These are phyloP conservation scores for Bagarius yarrelli DNA, from an alignment of 2,113 vertebrate species.

Conservation along the genomic window DNA sequence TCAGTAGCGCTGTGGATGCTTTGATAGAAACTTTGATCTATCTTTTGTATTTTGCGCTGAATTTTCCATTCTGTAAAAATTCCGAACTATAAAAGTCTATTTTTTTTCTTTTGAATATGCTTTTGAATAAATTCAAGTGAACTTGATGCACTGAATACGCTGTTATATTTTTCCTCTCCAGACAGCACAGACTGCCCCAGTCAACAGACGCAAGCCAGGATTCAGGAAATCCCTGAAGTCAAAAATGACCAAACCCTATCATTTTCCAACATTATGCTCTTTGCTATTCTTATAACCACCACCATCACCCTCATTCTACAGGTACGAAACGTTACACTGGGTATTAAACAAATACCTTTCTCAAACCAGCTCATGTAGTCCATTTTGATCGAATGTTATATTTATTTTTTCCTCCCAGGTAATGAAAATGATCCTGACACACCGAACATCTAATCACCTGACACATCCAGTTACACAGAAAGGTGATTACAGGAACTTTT, in stretches of 20 bases:
- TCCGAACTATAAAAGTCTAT: background rate
- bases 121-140: conserved; percentile 1
- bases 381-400: conserved; percentile 4
- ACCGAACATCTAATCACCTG: background rate
- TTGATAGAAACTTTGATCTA: conserved; percentile 37
- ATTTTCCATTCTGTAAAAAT: conserved; percentile 40
- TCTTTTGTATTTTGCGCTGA: conserved; percentile 33
- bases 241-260: background rate
- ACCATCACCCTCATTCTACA: conserved; percentile 41
- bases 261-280: conserved; percentile 38
- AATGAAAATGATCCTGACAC: conserved; percentile 34
- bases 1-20: conserved; percentile 29
- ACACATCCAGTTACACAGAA: conserved; percentile 39
- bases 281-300: conserved; percentile 43
- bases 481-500: conserved; percentile 44
- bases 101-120: background rate
- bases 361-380: too few species aligned
- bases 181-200: conserved; percentile 39
- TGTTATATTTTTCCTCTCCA: conserved; percentile 25
- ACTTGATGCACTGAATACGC: conserved; percentile 11
- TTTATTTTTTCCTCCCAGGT: conserved; percentile 34
- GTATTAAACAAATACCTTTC: too few species aligned
- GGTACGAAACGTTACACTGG: conserved; percentile 28
- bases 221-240: conserved; percentile 25
- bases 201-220: background rate